Evolutionary conservation across 2,113 vertebrate genomes (phyloP).

Genomic region (Myiagra hebetior): DNA sequence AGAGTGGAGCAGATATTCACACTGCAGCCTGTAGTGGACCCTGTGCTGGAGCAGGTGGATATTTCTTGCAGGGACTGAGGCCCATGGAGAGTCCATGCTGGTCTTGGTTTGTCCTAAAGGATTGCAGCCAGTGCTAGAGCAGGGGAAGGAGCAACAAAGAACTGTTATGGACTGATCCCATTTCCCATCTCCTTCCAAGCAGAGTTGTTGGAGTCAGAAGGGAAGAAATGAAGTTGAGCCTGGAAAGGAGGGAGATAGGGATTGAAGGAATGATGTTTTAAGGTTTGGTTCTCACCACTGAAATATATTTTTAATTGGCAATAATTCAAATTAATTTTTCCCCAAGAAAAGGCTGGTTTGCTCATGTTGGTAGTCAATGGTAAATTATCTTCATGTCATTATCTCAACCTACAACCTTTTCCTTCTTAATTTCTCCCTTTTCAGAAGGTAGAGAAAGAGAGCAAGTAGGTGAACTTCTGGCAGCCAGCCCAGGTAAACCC

Average conservation of each 20-base stretch:
- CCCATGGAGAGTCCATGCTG: background rate
- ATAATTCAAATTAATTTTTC: background rate
- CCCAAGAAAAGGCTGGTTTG: background rate
- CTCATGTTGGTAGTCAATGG: fast-evolving
- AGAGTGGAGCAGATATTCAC: background rate
- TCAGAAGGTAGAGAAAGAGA: background rate
- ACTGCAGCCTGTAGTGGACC: background rate
- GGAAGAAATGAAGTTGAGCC: background rate
- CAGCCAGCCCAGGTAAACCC: background rate
- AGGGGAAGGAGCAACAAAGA: background rate
- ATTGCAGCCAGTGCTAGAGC: background rate
- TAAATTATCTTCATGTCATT: background rate
- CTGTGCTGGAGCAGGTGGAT: background rate
- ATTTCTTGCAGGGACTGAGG: background rate
- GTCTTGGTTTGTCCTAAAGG: background rate
- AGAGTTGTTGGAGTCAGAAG: background rate
- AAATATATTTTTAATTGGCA: background rate
- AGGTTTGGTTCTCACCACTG: background rate
- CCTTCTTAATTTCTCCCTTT: background rate
- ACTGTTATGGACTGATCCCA: fast-evolving
- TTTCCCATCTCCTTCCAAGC: fast-evolving
- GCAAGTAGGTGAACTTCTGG: background rate
- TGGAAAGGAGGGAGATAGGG: background rate
- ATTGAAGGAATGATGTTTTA: background rate
- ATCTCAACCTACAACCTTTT: background rate